Base-by-base conservation (phyloP, 1,140 invertebrate species). In the Delia radicum region DNA sequence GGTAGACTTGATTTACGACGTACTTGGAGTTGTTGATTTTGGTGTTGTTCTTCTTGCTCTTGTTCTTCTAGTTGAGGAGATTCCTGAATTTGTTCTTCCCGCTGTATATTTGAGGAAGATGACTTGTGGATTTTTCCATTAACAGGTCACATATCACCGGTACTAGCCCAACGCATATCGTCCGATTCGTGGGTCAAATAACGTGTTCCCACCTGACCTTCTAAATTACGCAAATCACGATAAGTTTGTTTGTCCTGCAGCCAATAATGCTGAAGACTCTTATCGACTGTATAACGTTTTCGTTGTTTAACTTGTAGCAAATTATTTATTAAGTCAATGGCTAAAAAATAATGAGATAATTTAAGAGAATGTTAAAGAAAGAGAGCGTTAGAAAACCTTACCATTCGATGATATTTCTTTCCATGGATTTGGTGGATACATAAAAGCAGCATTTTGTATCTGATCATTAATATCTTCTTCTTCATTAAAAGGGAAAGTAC, bases 401-500 rank as follows among this genome's bases (percentile, higher is more conserved):
- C 96, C 97, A 88, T 98, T 94, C 42, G 92, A 91, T n/a, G 96
- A 98, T 81, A 99, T 97, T 87, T 99, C 96, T 84, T 96, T 96
- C 98, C 98, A 99, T 0, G 98, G 97, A 87, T 94, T 95, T 0
- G 96, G 94, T 15, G 98, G 98, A 90, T 99, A 99, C 98, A 99
- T 99, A 85, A 99, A 99, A 63, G 96, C 96, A 42, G 98, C 98
- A 90, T 99, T 99, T 89, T 99, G 96, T 79, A 99, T 99, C 88
- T 99, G 98, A 87, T 99, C 97, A 87, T 97, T 96, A 77, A 99
- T 99, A 87, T 99, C 98, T 89, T 99, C 98, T 88, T 99, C 98
- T 88, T 99, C 98, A 87, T 99, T 99, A 87, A 99, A 99, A 37
- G 98, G 98, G 89, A 99, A 99, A 0, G 98, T 99, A 74, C 98